Conservation (phyloP, 2,113 vertebrate genomes). For the Acrocephalus kingi region DNA sequence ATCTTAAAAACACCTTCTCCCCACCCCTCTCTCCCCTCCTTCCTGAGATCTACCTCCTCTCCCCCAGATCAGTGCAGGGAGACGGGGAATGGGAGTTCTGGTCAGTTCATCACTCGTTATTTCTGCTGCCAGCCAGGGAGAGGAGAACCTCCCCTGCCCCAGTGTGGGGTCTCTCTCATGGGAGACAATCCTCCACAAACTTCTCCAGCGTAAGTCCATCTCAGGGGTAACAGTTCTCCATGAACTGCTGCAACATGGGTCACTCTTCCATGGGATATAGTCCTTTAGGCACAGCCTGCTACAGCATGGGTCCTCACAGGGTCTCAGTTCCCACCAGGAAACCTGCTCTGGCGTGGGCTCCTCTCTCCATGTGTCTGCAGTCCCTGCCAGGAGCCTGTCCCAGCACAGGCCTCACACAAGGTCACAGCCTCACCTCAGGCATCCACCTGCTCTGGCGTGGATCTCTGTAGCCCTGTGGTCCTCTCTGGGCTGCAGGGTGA, state of each 20-base stretch:
- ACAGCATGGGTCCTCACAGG: accelerated
- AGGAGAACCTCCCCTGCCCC: neutral
- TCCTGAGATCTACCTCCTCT: neutral
- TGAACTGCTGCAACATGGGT: neutral
- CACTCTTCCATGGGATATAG: neutral
- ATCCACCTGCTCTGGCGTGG: neutral
- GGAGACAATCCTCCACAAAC: neutral
- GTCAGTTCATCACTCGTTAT: neutral
- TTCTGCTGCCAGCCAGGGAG: neutral
- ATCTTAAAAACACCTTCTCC: neutral
- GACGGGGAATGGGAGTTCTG: neutral
- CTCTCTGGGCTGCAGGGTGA: neutral
- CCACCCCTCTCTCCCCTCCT: neutral
- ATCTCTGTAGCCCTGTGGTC: neutral
- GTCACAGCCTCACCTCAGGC: neutral
- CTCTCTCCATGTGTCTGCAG: neutral
- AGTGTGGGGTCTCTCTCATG: neutral
- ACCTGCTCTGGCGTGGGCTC: neutral
- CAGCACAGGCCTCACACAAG: neutral
- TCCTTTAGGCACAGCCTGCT: neutral
- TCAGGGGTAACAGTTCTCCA: neutral
- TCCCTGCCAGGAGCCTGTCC: neutral
- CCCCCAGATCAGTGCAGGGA: neutral
- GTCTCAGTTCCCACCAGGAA: neutral
- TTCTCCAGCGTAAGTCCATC: neutral